These are phyloP conservation scores for Lepus oiostolus DNA, from an alignment of 2,797 vertebrate genomes.

Conservation along the genomic window DNA sequence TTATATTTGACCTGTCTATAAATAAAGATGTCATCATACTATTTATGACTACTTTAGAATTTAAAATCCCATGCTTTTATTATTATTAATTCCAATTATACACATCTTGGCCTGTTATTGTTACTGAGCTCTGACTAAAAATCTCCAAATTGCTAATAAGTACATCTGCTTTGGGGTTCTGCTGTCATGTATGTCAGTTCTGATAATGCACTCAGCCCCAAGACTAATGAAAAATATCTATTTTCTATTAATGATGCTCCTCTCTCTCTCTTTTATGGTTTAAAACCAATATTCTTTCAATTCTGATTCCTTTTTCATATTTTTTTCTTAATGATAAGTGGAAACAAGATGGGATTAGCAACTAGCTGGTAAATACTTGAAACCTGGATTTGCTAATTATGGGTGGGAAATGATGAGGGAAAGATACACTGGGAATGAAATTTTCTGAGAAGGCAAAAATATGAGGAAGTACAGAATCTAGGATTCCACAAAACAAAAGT, in stretches of 20 bases:
- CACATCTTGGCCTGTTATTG: not conserved
- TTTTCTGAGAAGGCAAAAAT: not conserved
- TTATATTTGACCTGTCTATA: not conserved
- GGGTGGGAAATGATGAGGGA: not conserved
- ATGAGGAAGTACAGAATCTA: not conserved
- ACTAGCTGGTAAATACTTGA: not conserved
- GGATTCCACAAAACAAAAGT: not conserved
- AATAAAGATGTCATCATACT: not conserved
- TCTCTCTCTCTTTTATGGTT: not conserved
- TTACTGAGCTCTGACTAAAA: not conserved
- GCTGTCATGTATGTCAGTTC: not conserved
- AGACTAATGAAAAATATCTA: not conserved
- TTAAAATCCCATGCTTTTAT: not conserved
- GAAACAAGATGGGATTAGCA: not conserved
- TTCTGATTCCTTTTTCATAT: not conserved
- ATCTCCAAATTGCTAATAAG: not conserved
- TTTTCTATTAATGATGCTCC: not conserved
- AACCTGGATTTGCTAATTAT: not conserved
- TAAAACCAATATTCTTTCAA: not conserved
- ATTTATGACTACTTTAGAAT: not conserved
- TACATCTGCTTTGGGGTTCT: not conserved
- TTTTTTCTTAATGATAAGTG: not conserved
- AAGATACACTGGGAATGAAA: not conserved
- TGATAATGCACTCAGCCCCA: not conserved
- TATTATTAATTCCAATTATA: not conserved